Percentiles rank a stretch among this genome's conserved stretches.
phyloP scores from a whole-genome alignment of 2,797 vertebrate genomes.

The Chaenodraco wilsoni region DNA sequence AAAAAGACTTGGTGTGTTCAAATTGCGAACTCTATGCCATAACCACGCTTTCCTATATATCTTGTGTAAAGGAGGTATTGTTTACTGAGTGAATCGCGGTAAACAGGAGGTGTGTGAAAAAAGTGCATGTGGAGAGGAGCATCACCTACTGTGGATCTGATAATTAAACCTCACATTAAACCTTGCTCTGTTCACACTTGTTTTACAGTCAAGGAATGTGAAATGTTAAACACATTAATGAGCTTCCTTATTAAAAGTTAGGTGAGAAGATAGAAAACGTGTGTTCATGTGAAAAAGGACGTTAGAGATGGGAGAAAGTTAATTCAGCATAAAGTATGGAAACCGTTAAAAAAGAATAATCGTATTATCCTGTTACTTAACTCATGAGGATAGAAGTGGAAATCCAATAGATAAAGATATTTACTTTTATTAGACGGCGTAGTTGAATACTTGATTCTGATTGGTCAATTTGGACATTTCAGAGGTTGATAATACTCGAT shows the following conservation, averaged over 20 bases:
- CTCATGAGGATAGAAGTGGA: constrained; percentile 1
- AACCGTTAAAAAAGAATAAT: not conserved
- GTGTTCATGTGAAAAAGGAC: constrained; percentile 3
- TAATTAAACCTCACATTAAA: constrained; percentile 40
- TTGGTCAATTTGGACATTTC: no score
- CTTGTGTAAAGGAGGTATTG: constrained; percentile 17
- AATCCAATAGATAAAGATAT: constrained; percentile 5
- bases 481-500: no score
- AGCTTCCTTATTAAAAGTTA: constrained; percentile 9
- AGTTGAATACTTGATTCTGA: no score
- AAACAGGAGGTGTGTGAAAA: constrained; percentile 27
- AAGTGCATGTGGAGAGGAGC: constrained; percentile 34
- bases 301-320: not conserved
- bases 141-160: constrained; percentile 28
- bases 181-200: constrained; percentile 3
- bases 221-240: constrained; percentile 11
- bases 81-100: constrained; percentile 24
- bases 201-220: constrained; percentile 14
- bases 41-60: constrained; percentile 22
- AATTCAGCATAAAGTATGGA: not conserved
- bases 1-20: constrained; percentile 43
- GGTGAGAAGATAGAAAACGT: not conserved
- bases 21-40: constrained; percentile 38
- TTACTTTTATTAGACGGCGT: no score
- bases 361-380: constrained; percentile 14